Conservation (phyloP, 1,140 invertebrate genomes). For the Ceratina calcarata region DNA sequence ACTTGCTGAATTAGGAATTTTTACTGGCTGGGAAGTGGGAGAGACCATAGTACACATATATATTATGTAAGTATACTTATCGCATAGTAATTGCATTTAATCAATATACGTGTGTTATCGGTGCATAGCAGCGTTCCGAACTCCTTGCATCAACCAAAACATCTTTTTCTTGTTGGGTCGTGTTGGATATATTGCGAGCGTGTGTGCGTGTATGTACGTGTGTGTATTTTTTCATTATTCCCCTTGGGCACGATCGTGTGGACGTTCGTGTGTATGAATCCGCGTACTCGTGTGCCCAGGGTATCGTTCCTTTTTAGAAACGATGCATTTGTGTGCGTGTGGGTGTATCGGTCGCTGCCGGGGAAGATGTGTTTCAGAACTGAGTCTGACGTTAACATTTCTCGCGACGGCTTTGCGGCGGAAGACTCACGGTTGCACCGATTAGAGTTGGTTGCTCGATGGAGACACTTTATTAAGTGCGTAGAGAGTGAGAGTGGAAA, state of each 20-base stretch:
- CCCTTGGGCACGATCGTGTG: conserved; percentile 17
- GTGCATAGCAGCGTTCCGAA: conserved; percentile 80
- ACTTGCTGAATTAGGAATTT: conserved; percentile 32
- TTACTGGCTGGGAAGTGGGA: conserved; percentile 78
- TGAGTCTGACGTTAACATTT: conserved; percentile 18
- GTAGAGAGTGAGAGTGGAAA: not conserved
- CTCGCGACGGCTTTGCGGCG: not conserved
- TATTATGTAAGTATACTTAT: conserved; percentile 81
- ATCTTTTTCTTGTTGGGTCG: conserved; percentile 50
- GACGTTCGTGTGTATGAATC: conserved; percentile 20
- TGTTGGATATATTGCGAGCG: conserved; percentile 50
- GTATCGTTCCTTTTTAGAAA: not conserved
- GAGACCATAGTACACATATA: conserved; percentile 82
- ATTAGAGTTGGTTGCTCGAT: conserved; percentile 11
- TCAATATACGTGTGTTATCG: conserved; percentile 78
- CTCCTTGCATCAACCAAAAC: conserved; percentile 79
- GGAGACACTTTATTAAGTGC: conserved; percentile 23
- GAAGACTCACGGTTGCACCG: not conserved
- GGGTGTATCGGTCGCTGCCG: not conserved
- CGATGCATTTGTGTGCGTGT: not conserved
- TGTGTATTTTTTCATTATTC: not conserved
- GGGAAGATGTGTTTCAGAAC: not conserved
- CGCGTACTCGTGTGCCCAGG: conserved; percentile 22
- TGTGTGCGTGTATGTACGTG: not conserved
- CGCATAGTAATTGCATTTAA: conserved; percentile 80